Evolutionary conservation across 1,140 invertebrate genomes (phyloP).

Genomic region (Dreissena rostriformis): DNA sequence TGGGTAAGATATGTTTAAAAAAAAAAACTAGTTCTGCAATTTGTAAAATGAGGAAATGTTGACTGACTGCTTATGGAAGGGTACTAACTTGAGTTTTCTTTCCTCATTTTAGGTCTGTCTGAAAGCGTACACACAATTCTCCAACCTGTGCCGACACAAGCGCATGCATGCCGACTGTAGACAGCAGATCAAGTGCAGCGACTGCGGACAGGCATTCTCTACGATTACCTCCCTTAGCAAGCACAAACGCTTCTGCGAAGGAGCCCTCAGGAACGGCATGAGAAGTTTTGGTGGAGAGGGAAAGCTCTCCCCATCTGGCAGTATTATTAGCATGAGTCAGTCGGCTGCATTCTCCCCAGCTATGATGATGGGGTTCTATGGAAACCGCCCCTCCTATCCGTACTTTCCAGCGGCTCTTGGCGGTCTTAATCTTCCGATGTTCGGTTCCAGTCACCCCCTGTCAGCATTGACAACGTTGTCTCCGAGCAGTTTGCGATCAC

Average conservation of each 20-base stretch:
- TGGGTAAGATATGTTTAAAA: too few species aligned
- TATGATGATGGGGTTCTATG: slow-evolving; percentile 67
- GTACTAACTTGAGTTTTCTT: too few species aligned
- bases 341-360: slow-evolving; percentile 60
- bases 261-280: slow-evolving; percentile 73
- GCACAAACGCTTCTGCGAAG: slow-evolving; percentile 85
- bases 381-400: slow-evolving; percentile 46
- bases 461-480: slow-evolving; percentile 58
- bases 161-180: slow-evolving; percentile 95
- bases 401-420: slow-evolving; percentile 67
- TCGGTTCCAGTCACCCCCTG: slow-evolving; percentile 56
- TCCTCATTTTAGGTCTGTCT: slow-evolving; percentile 81
- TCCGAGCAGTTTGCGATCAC: slow-evolving; percentile 54
- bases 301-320: slow-evolving; percentile 50
- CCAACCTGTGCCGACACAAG: slow-evolving; percentile 99
- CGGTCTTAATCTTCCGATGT: slow-evolving; percentile 16
- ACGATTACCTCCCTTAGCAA: slow-evolving; percentile 89
- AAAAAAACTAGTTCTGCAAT: too few species aligned
- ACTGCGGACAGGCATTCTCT: slow-evolving; percentile 95
- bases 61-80: too few species aligned
- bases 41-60: too few species aligned
- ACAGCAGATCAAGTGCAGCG: slow-evolving; percentile 88
- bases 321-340: slow-evolving; percentile 50
- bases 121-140: slow-evolving; percentile 99
- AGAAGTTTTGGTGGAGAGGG: slow-evolving; percentile 40